These are phyloP conservation scores for Brachypteracias leptosomus DNA, from an alignment of 2,113 vertebrate species.

Conservation along the genomic window DNA sequence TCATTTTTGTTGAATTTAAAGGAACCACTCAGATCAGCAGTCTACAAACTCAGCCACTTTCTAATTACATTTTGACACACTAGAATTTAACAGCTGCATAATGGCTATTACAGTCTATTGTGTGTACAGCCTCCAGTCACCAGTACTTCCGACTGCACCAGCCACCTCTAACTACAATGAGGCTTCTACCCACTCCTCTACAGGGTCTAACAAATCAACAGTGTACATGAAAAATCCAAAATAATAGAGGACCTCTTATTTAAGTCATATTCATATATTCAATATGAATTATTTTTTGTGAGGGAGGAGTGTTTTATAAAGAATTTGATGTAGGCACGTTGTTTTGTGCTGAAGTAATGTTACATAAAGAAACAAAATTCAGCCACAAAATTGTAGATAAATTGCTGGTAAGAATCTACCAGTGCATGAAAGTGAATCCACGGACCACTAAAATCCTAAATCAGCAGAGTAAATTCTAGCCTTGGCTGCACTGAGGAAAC, in stretches of 20 bases:
- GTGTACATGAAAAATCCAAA: not conserved
- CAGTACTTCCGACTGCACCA: not conserved
- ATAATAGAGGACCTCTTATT: not conserved
- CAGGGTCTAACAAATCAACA: not conserved
- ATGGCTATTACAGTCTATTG: not conserved
- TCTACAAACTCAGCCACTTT: not conserved
- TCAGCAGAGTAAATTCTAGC: not conserved
- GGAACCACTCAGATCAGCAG: constrained; percentile 1
- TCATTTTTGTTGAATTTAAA: constrained; percentile 21
- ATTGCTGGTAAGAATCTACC: not conserved
- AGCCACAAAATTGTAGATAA: not conserved
- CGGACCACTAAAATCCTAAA: not conserved
- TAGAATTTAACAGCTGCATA: not conserved
- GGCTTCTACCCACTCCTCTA: not conserved
- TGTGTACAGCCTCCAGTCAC: not conserved
- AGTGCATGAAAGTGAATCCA: not conserved
- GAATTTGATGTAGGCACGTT: not conserved
- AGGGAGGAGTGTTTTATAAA: not conserved
- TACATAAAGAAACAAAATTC: not conserved
- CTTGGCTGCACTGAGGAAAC: not conserved
- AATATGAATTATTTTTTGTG: not conserved
- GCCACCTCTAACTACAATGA: not conserved
- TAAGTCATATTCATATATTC: not conserved
- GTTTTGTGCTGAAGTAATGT: not conserved
- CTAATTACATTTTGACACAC: constrained; percentile 4